Conservation (phyloP, 2,797 vertebrate genomes). For the Oryzias sinensis region DNA sequence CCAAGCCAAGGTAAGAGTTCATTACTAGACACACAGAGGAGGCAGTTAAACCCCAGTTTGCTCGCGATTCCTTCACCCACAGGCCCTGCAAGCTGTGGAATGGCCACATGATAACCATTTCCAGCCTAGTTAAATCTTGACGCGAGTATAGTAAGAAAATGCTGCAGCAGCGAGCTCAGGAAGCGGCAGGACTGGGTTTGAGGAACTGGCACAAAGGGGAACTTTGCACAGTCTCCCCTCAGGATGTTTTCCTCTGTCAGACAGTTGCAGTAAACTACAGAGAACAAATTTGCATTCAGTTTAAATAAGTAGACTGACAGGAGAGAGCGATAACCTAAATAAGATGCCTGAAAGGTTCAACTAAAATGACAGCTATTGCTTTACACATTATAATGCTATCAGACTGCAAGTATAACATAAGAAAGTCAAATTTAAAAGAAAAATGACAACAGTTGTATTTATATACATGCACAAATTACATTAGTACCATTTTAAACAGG, state of each 20-base stretch:
- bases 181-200: constrained; percentile 31
- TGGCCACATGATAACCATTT: constrained; percentile 53
- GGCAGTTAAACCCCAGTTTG: constrained; percentile 51
- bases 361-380: too few relatives aligned
- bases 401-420: too few relatives aligned
- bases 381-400: too few relatives aligned
- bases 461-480: too few relatives aligned
- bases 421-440: too few relatives aligned
- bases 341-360: not conserved
- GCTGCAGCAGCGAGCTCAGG: constrained; percentile 27
- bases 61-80: constrained; percentile 30
- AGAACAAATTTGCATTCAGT: constrained; percentile 19
- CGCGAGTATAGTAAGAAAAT: constrained; percentile 48
- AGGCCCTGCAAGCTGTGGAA: constrained; percentile 37
- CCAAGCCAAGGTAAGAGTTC: constrained; percentile 69
- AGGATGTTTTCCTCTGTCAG: constrained; percentile 30
- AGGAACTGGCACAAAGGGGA: constrained; percentile 37
- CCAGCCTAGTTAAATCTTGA: constrained; percentile 51
- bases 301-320: constrained; percentile 8
- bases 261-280: constrained; percentile 9
- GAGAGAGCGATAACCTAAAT: not conserved
- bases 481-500: too few relatives aligned
- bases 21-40: constrained; percentile 52
- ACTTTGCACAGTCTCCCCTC: constrained; percentile 28
- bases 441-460: too few relatives aligned